Evolutionary conservation across 1,140 invertebrate species (phyloP).

Genomic region (Subanguina moxae): DNA sequence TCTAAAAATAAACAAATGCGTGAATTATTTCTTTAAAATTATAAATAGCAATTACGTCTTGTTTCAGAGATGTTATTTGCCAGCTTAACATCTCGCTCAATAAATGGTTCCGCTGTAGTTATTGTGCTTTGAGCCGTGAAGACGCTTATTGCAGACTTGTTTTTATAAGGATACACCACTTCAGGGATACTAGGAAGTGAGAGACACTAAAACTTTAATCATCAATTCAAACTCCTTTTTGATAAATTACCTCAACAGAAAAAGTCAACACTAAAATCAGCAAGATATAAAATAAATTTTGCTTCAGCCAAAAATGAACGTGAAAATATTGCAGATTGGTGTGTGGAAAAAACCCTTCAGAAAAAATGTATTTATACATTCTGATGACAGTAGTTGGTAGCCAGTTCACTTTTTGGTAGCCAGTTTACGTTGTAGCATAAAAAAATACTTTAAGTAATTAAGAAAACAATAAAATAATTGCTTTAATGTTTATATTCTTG

Average conservation of each 20-base stretch:
- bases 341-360: no score
- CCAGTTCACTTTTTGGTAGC: no score
- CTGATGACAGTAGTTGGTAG: no score
- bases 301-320: no score
- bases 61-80: background rate
- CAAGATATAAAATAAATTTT: background rate
- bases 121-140: no score
- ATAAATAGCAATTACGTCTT: background rate
- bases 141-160: background rate
- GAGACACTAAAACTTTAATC: background rate
- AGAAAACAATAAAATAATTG: no score
- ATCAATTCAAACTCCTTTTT: background rate
- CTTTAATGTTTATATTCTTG: no score
- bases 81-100: background rate
- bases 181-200: background rate
- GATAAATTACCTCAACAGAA: background rate
- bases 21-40: background rate
- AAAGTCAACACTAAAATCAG: background rate
- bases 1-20: background rate
- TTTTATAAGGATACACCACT: constrained; percentile 1
- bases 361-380: no score
- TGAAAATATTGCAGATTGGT: no score
- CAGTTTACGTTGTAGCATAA: no score
- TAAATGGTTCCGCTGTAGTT: background rate
- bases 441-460: no score